phyloP scores from a whole-genome alignment of 1,140 invertebrate species.

The Andricus grossulariae region DNA sequence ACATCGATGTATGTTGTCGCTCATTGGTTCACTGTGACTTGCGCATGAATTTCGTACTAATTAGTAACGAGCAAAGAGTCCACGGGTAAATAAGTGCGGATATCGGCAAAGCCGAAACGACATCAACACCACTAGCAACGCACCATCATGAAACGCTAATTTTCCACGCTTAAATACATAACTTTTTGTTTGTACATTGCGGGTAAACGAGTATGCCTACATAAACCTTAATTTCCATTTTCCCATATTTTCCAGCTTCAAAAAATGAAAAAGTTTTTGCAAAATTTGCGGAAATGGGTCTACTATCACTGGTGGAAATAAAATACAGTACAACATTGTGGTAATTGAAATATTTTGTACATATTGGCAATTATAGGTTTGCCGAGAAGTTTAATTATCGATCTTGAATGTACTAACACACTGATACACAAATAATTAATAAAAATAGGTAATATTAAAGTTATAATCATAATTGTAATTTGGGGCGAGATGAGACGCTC shows the following conservation, averaged over 20 bases:
- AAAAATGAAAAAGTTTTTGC: neutral
- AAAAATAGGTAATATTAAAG: too few species aligned
- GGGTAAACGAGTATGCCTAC: conserved; percentile 4
- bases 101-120: neutral
- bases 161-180: conserved; percentile 11
- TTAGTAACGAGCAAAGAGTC: conserved; percentile 24
- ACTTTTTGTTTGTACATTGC: conserved; percentile 12
- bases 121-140: neutral
- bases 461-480: too few species aligned
- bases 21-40: neutral
- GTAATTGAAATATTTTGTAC: too few species aligned
- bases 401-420: too few species aligned
- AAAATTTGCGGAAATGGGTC: neutral
- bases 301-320: too few species aligned
- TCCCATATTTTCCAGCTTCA: neutral
- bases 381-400: too few species aligned
- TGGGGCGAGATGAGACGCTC: too few species aligned
- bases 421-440: too few species aligned
- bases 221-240: conserved; percentile 1
- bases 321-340: too few species aligned
- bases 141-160: conserved; percentile 9
- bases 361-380: too few species aligned
- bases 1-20: too few species aligned
- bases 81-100: neutral
- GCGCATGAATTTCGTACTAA: neutral